phyloP scores from a whole-genome alignment of 2,888 invertebrate genomes.

The Orgyia antiqua region DNA sequence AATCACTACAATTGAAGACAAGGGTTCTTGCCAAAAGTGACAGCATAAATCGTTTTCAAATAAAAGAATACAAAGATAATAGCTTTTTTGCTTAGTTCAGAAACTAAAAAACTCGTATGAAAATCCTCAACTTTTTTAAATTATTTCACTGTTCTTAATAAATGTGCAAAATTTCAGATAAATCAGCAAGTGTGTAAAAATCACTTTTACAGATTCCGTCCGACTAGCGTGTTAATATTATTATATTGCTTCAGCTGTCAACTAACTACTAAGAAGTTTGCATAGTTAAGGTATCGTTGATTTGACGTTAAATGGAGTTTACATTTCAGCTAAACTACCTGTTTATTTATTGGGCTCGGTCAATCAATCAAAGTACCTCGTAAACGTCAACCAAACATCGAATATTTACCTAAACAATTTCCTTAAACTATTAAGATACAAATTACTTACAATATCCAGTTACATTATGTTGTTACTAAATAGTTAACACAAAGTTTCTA shows the following conservation, averaged over 20 bases:
- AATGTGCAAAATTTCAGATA: slow-evolving; percentile 1
- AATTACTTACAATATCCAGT: not conserved
- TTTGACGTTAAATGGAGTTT: not conserved
- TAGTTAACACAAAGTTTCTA: no score
- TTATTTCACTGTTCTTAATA: slow-evolving; percentile 1
- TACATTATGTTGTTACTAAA: not conserved
- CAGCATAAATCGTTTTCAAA: slow-evolving; percentile 5
- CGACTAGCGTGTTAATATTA: no score
- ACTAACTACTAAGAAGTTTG: not conserved
- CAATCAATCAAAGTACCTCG: slow-evolving; percentile 3
- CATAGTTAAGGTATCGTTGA: not conserved
- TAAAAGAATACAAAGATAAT: slow-evolving; percentile 2
- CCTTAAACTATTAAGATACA: not conserved
- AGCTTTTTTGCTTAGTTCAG: no score
- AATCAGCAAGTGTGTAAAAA: no score
- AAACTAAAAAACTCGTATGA: no score
- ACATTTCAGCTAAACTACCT: not conserved
- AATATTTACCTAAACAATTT: not conserved
- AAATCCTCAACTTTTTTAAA: no score
- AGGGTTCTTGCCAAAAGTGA: slow-evolving; percentile 1
- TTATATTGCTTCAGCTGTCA: not conserved
- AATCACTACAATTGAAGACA: slow-evolving; percentile 2
- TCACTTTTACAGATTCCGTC: no score
- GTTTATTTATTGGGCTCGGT: slow-evolving; percentile 2
- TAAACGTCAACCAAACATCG: slow-evolving; percentile 1